phyloP scores from a whole-genome alignment of 2,113 vertebrate genomes.

The Ictidomys tridecemlineatus region DNA sequence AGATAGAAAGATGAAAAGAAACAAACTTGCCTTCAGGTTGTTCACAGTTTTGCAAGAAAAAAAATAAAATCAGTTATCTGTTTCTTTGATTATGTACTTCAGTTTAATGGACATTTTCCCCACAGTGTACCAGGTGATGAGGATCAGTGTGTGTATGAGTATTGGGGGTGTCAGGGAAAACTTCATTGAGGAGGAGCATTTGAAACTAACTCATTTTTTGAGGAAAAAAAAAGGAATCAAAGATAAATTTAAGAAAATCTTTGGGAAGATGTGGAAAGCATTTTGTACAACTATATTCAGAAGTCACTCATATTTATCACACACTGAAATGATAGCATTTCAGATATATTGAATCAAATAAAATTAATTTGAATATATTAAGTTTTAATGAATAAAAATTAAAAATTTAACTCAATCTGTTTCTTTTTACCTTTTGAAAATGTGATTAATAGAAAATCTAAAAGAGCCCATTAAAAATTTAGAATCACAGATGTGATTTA shows the following conservation, averaged over 20 bases:
- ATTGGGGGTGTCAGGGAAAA: neutral
- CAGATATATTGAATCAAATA: neutral
- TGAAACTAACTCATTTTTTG: conserved; percentile 26
- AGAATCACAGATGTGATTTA: neutral
- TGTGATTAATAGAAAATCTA: conserved; percentile 32
- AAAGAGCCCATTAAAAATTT: conserved; percentile 21
- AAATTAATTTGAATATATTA: neutral
- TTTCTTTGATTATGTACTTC: neutral
- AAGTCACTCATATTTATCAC: conserved; percentile 1
- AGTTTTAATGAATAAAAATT: neutral
- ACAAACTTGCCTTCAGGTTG: neutral
- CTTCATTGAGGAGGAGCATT: neutral
- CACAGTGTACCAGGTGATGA: neutral
- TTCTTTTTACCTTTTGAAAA: conserved; percentile 17
- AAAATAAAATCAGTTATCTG: neutral
- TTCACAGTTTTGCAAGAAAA: neutral
- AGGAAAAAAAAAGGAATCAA: neutral
- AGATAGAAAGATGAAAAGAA: neutral
- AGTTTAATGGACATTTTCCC: neutral
- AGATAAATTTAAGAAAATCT: neutral
- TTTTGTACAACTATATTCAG: neutral
- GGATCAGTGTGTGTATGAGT: neutral
- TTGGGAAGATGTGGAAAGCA: neutral
- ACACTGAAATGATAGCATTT: conserved; percentile 9
- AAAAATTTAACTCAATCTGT: neutral